Evolutionary conservation across 2,888 invertebrate species (phyloP).

Genomic region (Thelaira solivaga): DNA sequence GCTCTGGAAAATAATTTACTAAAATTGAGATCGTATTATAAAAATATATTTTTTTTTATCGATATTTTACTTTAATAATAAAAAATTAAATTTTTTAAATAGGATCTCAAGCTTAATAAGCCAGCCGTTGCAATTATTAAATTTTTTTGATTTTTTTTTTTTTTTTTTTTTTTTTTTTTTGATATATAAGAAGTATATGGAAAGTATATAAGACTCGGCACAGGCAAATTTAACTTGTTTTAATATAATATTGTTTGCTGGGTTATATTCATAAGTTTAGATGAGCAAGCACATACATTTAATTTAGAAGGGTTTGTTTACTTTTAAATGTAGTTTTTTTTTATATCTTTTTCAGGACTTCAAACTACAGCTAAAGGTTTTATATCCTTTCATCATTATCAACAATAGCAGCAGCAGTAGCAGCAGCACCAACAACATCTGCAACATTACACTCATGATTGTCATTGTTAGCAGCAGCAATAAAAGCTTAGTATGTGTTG

Average conservation of each 20-base stretch:
- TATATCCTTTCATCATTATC: constrained; percentile 38
- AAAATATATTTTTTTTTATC: too few species aligned
- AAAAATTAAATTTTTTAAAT: too few species aligned
- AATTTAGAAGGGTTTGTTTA: constrained; percentile 55
- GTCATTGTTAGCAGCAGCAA: constrained; percentile 33
- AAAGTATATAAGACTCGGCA: too few species aligned
- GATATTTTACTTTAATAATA: too few species aligned
- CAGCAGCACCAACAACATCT: background rate
- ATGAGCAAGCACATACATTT: constrained; percentile 40
- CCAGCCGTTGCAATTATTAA: too few species aligned
- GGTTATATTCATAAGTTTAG: constrained; percentile 8
- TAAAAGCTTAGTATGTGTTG: constrained; percentile 12
- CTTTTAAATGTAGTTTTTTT: constrained; percentile 25
- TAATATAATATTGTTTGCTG: background rate
- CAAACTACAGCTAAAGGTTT: constrained; percentile 38
- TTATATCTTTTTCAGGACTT: background rate
- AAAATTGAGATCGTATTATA: too few species aligned
- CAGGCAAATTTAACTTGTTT: too few species aligned
- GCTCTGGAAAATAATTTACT: too few species aligned
- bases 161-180: too few species aligned
- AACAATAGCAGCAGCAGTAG: background rate
- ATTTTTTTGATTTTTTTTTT: background rate
- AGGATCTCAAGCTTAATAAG: too few species aligned
- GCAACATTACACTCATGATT: constrained; percentile 30
- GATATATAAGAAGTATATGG: too few species aligned